Base-by-base conservation (phyloP, 37 sponge, comb jelly and placozoan species). In the Tethya wilhelma region DNA sequence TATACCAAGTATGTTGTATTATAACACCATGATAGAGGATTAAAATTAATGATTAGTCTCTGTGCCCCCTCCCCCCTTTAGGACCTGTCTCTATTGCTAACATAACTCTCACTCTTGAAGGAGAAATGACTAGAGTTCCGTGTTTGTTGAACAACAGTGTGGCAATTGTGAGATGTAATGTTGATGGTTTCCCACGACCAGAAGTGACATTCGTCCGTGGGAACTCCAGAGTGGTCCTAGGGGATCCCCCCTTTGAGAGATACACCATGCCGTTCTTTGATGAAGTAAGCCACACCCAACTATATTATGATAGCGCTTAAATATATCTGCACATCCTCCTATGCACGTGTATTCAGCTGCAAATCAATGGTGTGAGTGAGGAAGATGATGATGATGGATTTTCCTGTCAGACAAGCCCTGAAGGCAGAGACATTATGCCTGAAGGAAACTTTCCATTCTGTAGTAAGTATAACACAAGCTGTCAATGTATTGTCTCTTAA, bases 171-270 rank as follows among this genome's bases (percentile, higher is more conserved):
- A 63, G 41, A 12, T 86, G 87, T 79, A n/a, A 32, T 11, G 36
- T 31, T 28, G n/a, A 45, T 46, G 87, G 87, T 19, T 78, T 73
- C 67, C 79, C 80, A 25, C 56, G 74, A 33, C 67, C 80, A 39
- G 29, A 2, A 31, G 57, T 86, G 7, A 63, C 26, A 2, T 86
- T 79, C 36, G 4, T 14, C 0, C 0, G 0, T 4, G 67, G 44
- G 7, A 6, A 12, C 0, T 30, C 43, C 4, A 6, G 4, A 23
- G 44, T 73, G 53, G 67, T 36, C 22, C 42, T 67, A 14, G 74
- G 55, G 2, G 36, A 41, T 9, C 22, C 32, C 3, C 7, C 4
- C 56, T 58, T 36, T 23, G 38, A 20, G 9, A 59, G 75, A 57
- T 3, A 41, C 75, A 4, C 44, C 19, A n/a, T 4, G 19, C 4